phyloP scores from a whole-genome alignment of 2,113 vertebrate genomes.

The Chauna torquata region DNA sequence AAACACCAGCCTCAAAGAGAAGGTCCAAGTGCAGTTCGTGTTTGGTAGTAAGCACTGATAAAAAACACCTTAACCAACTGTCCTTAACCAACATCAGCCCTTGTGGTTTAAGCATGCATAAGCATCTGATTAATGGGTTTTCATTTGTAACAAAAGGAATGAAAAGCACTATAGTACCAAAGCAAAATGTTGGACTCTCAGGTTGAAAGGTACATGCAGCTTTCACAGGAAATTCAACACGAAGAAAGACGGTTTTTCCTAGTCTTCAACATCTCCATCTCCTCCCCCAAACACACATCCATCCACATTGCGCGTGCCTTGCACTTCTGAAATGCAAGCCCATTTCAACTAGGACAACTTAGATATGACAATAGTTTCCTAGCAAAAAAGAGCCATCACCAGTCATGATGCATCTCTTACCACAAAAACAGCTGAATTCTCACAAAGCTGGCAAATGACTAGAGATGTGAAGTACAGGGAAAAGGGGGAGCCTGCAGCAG shows the following conservation, averaged over 20 bases:
- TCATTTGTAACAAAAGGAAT: neutral
- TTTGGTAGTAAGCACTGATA: neutral
- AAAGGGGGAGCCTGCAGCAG: neutral
- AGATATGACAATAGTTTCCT: neutral
- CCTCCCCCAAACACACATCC: neutral
- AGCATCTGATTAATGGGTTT: neutral
- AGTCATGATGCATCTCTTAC: neutral
- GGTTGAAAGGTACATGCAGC: fast-evolving
- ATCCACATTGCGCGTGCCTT: too few species aligned
- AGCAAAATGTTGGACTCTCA: neutral
- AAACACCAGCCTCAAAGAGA: neutral
- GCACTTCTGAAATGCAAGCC: neutral
- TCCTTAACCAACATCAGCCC: neutral
- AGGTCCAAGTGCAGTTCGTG: neutral
- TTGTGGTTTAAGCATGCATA: neutral
- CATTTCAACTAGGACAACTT: neutral
- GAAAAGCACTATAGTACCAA: neutral
- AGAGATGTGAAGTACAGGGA: neutral
- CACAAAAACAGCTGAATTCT: neutral
- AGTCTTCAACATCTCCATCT: neutral
- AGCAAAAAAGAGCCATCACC: neutral
- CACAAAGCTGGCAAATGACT: neutral
- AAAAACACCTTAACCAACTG: neutral
- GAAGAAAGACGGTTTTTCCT: neutral
- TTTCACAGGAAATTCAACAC: neutral